phyloP scores from a whole-genome alignment of 2,113 vertebrate genomes.

The Herpetotheres cachinnans region DNA sequence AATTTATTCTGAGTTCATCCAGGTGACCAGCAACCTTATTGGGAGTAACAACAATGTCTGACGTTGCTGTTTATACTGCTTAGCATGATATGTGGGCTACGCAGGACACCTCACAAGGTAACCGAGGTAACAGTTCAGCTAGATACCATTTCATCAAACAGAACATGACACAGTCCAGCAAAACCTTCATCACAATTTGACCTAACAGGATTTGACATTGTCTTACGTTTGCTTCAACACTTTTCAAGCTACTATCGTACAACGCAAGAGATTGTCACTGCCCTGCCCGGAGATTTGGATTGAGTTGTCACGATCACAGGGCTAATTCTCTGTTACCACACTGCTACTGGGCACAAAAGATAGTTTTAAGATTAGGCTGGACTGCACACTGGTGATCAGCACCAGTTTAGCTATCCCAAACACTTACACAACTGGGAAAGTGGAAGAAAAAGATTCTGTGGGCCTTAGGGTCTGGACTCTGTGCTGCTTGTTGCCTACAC shows the following conservation, averaged over 20 bases:
- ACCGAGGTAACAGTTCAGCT: background rate
- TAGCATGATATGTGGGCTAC: background rate
- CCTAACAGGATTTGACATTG: background rate
- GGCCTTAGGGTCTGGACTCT: background rate
- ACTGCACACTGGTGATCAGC: background rate
- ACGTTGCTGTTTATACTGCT: background rate
- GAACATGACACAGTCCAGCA: background rate
- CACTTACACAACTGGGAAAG: background rate
- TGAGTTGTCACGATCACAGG: no score
- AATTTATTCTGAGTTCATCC: background rate
- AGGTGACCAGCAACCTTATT: background rate
- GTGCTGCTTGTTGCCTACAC: background rate
- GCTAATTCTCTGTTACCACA: background rate
- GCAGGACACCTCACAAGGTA: background rate
- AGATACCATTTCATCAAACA: background rate
- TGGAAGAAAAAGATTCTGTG: background rate
- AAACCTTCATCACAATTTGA: background rate
- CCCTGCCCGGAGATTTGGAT: no score
- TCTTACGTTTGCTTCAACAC: background rate
- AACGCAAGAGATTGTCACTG: background rate
- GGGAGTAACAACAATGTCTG: accelerated
- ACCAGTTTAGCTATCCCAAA: background rate
- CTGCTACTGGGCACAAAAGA: background rate
- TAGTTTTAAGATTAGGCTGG: background rate
- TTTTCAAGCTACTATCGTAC: background rate